Evolutionary conservation across 2,888 invertebrate species (phyloP).

Genomic region (Ormyrus thymus): DNA sequence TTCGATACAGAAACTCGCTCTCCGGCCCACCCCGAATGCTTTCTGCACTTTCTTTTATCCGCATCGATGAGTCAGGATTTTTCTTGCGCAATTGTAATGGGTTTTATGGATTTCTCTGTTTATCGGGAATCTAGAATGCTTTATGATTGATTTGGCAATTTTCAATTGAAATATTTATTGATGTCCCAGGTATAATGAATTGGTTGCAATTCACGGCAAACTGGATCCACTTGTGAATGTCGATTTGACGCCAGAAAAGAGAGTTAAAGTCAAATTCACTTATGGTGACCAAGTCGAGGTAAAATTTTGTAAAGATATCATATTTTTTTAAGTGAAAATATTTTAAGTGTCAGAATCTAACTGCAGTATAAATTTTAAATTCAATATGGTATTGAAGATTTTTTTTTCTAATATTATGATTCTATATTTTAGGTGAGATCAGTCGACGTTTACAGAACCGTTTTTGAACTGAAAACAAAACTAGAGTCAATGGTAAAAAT

Average conservation of each 20-base stretch:
- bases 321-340: too few relatives aligned
- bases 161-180: slow-evolving; percentile 60
- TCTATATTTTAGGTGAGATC: slow-evolving; percentile 68
- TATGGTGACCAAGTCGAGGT: slow-evolving; percentile 86
- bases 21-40: not conserved
- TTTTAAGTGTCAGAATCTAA: too few relatives aligned
- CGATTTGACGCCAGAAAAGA: slow-evolving; percentile 89
- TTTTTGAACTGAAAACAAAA: slow-evolving; percentile 87
- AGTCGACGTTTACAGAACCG: slow-evolving; percentile 79
- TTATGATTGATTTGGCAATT: slow-evolving; percentile 1
- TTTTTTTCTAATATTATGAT: too few relatives aligned
- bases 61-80: not conserved
- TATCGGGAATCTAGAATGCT: not conserved
- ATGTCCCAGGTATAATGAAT: slow-evolving; percentile 83
- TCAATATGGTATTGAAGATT: too few relatives aligned
- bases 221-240: slow-evolving; percentile 93
- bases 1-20: not conserved
- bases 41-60: not conserved
- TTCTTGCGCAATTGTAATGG: not conserved
- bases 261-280: slow-evolving; percentile 89
- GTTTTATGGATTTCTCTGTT: not conserved
- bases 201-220: slow-evolving; percentile 90
- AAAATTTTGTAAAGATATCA: slow-evolving; percentile 27
- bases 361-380: too few relatives aligned
- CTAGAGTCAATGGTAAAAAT: slow-evolving; percentile 88